Base-by-base conservation (phyloP, 1,140 invertebrate genomes). In the Glossosoma conforme region DNA sequence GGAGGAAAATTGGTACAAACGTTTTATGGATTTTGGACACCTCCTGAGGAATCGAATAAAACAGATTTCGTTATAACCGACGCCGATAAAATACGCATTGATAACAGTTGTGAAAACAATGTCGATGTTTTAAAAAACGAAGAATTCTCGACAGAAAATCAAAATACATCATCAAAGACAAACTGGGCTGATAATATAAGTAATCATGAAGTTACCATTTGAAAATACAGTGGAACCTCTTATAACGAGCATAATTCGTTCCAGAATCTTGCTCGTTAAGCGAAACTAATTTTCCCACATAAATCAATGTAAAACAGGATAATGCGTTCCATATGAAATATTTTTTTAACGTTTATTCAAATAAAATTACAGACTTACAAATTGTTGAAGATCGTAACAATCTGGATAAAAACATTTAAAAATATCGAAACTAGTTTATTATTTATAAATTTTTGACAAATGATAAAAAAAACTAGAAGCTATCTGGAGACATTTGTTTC, bases 1-100 rank as follows among this genome's bases (percentile, higher is more conserved):
- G 36, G 44, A 28, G 46, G 47, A 8, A 50, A 50, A 42, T 20
- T 49, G 3, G 42, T 42, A 28, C 30, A 50, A 1, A 47, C 35
- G 14, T 44, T 51, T 11, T 36, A 41, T 25, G 56, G 45, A 30
- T 36, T 51, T 6, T 58, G 56, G 56, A 28, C 14, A 15, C 22
- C 53, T 8, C 1, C 38, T 30, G 14, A 33, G 25, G 13, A 49
- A 4, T 35, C 10, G 11, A 21, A 14, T 14, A 19, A 14, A 13
- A 42, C 37, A n/a, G n/a, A n/a, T n/a, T n/a, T n/a, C n/a, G n/a
- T n/a, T n/a, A n/a, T n/a, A n/a, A n/a, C n/a, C n/a, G n/a, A n/a
- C n/a, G n/a, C n/a, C n/a, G n/a, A n/a, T n/a, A n/a, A n/a, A n/a
- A n/a, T n/a, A n/a, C n/a, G n/a, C n/a, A n/a, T n/a, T n/a, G n/a